phyloP scores from a whole-genome alignment of 2,888 invertebrate genomes.

The Therioaphis trifolii region DNA sequence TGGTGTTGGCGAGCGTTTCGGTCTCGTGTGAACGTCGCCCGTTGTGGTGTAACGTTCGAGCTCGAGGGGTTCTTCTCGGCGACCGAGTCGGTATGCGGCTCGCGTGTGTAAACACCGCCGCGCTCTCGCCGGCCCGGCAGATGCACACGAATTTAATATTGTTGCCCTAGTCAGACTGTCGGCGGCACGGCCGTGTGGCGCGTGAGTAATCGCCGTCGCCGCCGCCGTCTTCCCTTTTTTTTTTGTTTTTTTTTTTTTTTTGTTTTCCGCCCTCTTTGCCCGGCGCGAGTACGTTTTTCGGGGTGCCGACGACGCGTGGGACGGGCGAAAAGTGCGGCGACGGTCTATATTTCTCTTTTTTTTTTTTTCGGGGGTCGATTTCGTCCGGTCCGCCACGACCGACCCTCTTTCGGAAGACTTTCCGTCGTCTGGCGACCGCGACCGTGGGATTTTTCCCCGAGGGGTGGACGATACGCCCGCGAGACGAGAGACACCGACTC shows the following conservation, averaged over 20 bases:
- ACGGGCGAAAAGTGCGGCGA: slow-evolving; percentile 35
- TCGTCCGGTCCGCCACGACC: too few relatives aligned
- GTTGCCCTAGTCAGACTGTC: slow-evolving; percentile 54
- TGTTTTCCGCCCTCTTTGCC: background rate
- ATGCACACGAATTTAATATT: slow-evolving; percentile 47
- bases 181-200: slow-evolving; percentile 8
- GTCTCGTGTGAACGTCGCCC: slow-evolving; percentile 1
- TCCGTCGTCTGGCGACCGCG: background rate
- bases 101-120: slow-evolving; percentile 36
- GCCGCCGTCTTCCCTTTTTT: slow-evolving; percentile 30
- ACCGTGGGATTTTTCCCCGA: too few relatives aligned
- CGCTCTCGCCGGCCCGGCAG: slow-evolving; percentile 6
- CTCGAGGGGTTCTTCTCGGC: background rate
- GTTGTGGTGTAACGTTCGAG: too few relatives aligned
- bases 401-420: slow-evolving; percentile 41
- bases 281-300: background rate
- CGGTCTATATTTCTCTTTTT: background rate
- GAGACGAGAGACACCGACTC: background rate
- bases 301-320: background rate
- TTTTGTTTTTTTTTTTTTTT: too few relatives aligned
- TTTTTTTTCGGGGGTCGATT: slow-evolving; percentile 24
- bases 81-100: slow-evolving; percentile 35
- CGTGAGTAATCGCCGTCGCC: slow-evolving; percentile 35
- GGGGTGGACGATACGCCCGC: background rate
- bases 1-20: background rate